A percentile compares a stretch with the other conserved stretches of the same genome.
phyloP scores from a whole-genome alignment of 1,140 invertebrate species.

The Drosophila subpulchrella region DNA sequence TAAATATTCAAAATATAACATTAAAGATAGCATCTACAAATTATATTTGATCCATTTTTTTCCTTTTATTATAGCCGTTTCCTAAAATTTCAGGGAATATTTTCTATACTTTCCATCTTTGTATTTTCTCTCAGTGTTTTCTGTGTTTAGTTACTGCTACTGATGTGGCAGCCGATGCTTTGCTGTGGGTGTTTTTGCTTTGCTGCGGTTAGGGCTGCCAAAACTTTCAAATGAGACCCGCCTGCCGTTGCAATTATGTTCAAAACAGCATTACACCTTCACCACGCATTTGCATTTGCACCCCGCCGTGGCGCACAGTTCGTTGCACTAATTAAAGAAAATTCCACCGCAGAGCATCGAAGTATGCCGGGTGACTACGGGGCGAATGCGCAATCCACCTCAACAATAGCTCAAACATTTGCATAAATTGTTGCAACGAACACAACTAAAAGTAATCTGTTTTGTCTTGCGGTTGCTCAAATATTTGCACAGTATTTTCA shows the following conservation, averaged over 20 bases:
- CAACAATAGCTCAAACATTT: conserved; percentile 44
- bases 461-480: conserved; percentile 30
- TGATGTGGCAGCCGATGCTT: conserved; percentile 13
- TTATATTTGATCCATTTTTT: too few species aligned
- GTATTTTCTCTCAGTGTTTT: not conserved
- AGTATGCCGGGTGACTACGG: not conserved
- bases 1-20: too few species aligned
- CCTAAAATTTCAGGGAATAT: not conserved
- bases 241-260: conserved; percentile 48
- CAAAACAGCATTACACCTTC: conserved; percentile 40
- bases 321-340: conserved; percentile 68
- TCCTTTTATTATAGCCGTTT: too few species aligned
- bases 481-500: conserved; percentile 27
- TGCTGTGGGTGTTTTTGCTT: conserved; percentile 32
- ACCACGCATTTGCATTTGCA: conserved; percentile 7
- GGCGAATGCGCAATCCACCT: conserved; percentile 15
- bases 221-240: conserved; percentile 50
- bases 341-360: conserved; percentile 40
- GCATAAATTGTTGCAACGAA: conserved; percentile 45
- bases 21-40: too few species aligned
- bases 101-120: not conserved
- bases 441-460: conserved; percentile 36
- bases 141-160: conserved; percentile 18
- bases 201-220: conserved; percentile 30
- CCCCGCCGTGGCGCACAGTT: conserved; percentile 35